phyloP scores from a whole-genome alignment of 2,888 invertebrate species.

The Heliconius ethilla region DNA sequence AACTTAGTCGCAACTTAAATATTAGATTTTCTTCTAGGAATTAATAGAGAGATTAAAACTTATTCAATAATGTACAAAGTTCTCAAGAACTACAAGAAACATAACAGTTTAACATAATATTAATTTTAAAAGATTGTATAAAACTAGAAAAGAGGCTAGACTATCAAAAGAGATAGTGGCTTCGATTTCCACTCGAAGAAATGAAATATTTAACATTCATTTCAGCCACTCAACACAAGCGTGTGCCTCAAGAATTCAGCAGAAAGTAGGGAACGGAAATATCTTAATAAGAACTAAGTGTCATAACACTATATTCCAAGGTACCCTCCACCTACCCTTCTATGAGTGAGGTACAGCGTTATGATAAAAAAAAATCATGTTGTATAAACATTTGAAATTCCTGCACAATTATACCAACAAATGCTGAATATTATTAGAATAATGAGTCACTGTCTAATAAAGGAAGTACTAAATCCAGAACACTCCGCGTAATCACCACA shows the following conservation, averaged over 20 bases:
- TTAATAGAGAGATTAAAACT: slow-evolving; percentile 2
- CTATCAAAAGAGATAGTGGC: too few relatives aligned
- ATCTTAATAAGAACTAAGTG: too few relatives aligned
- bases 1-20: not conserved
- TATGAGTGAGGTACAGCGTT: not conserved
- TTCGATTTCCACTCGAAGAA: too few relatives aligned
- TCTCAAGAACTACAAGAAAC: not conserved
- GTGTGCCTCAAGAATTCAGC: too few relatives aligned
- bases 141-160: too few relatives aligned
- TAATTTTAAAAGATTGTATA: not conserved
- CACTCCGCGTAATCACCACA: not conserved
- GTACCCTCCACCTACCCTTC: too few relatives aligned
- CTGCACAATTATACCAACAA: not conserved
- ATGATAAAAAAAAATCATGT: not conserved
- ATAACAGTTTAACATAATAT: not conserved
- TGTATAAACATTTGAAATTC: not conserved
- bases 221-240: too few relatives aligned
- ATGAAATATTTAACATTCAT: too few relatives aligned
- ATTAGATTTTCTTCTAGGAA: not conserved
- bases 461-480: not conserved
- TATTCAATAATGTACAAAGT: not conserved
- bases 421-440: not conserved
- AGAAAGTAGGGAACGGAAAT: too few relatives aligned
- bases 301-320: too few relatives aligned
- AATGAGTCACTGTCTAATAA: not conserved